These are phyloP conservation scores for Hiodon alosoides DNA, from an alignment of 2,113 vertebrate species.

Conservation along the genomic window DNA sequence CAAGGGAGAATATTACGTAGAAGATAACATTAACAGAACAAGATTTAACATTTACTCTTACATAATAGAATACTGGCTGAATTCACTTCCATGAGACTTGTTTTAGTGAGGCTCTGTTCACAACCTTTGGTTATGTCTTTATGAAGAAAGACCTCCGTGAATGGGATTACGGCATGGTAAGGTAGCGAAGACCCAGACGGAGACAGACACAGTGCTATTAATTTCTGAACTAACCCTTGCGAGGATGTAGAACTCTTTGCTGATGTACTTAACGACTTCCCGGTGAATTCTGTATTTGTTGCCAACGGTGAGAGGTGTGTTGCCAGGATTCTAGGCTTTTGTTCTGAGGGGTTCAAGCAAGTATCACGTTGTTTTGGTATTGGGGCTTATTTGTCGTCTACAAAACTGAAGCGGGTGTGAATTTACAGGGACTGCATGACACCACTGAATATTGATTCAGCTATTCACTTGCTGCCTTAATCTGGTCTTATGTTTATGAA, in stretches of 20 bases:
- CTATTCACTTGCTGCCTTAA: too few relatives aligned
- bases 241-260: conserved; percentile 18
- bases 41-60: too few relatives aligned
- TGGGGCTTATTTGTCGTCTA: not conserved
- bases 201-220: conserved; percentile 4
- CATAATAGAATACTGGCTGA: too few relatives aligned
- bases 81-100: conserved; percentile 2
- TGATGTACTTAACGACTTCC: conserved; percentile 21
- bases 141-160: not conserved
- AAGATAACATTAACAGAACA: too few relatives aligned
- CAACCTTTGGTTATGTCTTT: conserved; percentile 13
- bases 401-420: too few relatives aligned
- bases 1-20: too few relatives aligned
- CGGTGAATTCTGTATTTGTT: conserved; percentile 23
- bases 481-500: too few relatives aligned
- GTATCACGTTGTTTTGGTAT: not conserved
- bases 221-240: conserved; percentile 17
- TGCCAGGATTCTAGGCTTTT: not conserved
- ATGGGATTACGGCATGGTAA: not conserved
- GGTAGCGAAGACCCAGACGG: not conserved
- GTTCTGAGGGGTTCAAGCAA: conserved; percentile 16
- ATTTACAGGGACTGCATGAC: too few relatives aligned
- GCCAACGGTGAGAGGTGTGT: conserved; percentile 5
- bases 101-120: conserved; percentile 26
- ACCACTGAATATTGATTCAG: too few relatives aligned